A percentile compares a stretch with the other conserved stretches of the same genome.
Evolutionary conservation across 2,888 invertebrate genomes (phyloP).

Genomic region (Dryobotodes eremita): DNA sequence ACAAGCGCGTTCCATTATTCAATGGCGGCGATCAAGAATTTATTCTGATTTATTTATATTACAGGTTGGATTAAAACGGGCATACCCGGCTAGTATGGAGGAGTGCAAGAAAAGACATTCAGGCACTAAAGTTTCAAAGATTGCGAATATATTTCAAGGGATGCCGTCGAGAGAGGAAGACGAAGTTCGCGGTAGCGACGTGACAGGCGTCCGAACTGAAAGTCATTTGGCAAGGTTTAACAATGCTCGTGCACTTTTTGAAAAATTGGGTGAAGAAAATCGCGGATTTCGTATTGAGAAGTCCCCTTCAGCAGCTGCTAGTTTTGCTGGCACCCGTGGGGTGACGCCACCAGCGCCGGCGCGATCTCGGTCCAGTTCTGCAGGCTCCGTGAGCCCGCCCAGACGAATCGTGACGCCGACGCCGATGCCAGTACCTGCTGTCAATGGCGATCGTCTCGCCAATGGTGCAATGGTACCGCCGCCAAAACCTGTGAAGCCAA

Average conservation of each 20-base stretch:
- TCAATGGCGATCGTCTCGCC: conserved; percentile 85
- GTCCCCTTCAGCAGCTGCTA: conserved; percentile 90
- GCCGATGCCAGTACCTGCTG: conserved; percentile 83
- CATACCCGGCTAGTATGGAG: conserved; percentile 91
- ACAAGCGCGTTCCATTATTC: conserved; percentile 75
- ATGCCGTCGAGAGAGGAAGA: conserved; percentile 91
- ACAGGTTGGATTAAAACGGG: conserved; percentile 89
- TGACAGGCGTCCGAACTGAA: conserved; percentile 95
- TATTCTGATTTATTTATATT: conserved; percentile 79
- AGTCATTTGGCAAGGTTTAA: conserved; percentile 97
- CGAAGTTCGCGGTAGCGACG: conserved; percentile 90
- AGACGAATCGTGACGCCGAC: conserved; percentile 90
- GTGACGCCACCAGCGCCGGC: conserved; percentile 89
- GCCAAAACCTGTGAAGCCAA: conserved; percentile 89
- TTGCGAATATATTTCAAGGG: conserved; percentile 97
- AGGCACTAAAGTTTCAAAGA: conserved; percentile 97
- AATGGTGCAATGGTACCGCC: conserved; percentile 87
- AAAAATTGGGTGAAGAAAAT: conserved; percentile 95
- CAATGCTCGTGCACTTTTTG: conserved; percentile 97
- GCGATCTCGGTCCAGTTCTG: conserved; percentile 92
- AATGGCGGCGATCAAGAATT: conserved; percentile 72
- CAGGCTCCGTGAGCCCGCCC: conserved; percentile 92
- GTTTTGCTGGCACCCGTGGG: conserved; percentile 90
- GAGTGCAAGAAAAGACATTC: conserved; percentile 92
- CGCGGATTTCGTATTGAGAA: conserved; percentile 91